Base-by-base conservation (phyloP, 2,113 vertebrate genomes). In the Nanorana parkeri region DNA sequence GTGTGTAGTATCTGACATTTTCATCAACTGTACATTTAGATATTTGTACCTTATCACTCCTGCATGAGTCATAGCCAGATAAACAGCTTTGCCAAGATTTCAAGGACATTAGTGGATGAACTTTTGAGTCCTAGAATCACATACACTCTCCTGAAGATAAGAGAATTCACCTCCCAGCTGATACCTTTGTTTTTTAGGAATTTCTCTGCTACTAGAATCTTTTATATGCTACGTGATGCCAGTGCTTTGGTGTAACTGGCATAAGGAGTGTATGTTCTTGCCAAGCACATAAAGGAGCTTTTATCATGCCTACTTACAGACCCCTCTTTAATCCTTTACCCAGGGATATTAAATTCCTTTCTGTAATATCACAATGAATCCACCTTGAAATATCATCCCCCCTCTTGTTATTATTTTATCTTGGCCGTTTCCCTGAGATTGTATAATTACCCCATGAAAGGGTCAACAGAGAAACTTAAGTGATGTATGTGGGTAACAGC, bases 241-340 rank as follows among this genome's bases (percentile, higher is more conserved):
- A 58, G 63, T 3, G 20, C 17, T 76, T 26, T 28, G 75, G 16
- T 75, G 26, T 20, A 26, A 55, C 55, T 83, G 80, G 80, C 71
- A 68, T 67, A 75, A 5, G 4, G 17, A 0, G 32, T 60, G 29
- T 17, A n/a, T 51, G 23, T 21, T 16, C 55, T 23, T 83, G 80
- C 80, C 80, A 83, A 52, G 52, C 63, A 76, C 71, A 83, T 83
- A 68, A 83, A 83, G 76, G 80, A 67, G 51, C 80, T 65, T 76
- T 76, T 60, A 83, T 81, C 41, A 64, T 32, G 17, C 58, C 26
- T n/a, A 67, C 20, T 63, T 68, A 60, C 71, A 60, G 68, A 66
- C 72, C 64, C 63, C 26, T 63, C 67, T 60, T 17, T 47, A 23
- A 28, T 47, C 28, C 13, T 13, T 56, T 76, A 58, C 64, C 51